Evolutionary conservation across 2,888 invertebrate genomes (phyloP), one percentile per base, ranked within the genome.

Genomic region (Zeuzera pyrina): DNA sequence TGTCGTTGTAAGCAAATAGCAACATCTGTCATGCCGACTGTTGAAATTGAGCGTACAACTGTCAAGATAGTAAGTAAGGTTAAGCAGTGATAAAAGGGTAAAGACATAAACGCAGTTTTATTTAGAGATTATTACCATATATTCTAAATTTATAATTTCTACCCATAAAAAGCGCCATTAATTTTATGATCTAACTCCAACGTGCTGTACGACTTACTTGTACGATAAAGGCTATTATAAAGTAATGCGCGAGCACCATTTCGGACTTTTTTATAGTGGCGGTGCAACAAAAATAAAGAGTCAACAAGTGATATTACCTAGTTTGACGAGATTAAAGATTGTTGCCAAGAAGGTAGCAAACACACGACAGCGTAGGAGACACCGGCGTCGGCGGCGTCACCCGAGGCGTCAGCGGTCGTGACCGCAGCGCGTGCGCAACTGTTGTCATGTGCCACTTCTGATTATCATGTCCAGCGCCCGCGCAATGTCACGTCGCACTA

Each of bases 361-460:
- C 43, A 47, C 42, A 43, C 41, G 42, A 42, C 42, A 42, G 47
- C 45, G 54, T 47, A 48, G 41, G 47, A 28, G 19, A 19, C 19
- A 19, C n/a, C 43, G 43, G 47, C 45, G 54, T 49, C 49, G 41
- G 49, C 50, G 48, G 49, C 63, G 65, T 71, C 69, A 68, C 70
- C 65, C 49, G 62, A 45, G 60, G 66, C 57, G 47, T 30, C 31
- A 29, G 36, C 15, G 55, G 50, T 78, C 79, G 79, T 81, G 78
- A 76, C 69, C 49, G 55, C 41, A 43, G 70, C 74, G 78, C 74
- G 73, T 73, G 77, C 70, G 61, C 57, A 48, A 53, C 50, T 57
- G 59, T 58, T 70, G 67, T 72, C 72, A 77, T 74, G 76, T 67
- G 68, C 74, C 70, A 72, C 74, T 73, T 68, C 63, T 66, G 65